Conservation (phyloP, 1,140 invertebrate species). For the Centruroides vittatus region DNA sequence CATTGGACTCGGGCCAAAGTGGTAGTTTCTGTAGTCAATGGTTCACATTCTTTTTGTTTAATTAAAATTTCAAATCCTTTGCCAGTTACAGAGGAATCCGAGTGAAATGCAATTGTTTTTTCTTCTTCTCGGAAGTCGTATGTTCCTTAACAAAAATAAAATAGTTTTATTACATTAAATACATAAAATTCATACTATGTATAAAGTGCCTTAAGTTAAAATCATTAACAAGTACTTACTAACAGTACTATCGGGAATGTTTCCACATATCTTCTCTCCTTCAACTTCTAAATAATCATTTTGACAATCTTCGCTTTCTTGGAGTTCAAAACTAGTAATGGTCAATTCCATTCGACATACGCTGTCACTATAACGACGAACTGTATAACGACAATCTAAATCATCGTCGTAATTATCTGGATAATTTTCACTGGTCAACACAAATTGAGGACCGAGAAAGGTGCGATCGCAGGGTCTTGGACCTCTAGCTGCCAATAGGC, state of each 20-base stretch:
- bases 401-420: constrained; percentile 17
- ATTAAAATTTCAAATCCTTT: constrained; percentile 12
- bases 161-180: too few species aligned
- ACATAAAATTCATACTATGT: too few species aligned
- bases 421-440: constrained; percentile 18
- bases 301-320: constrained; percentile 15
- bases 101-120: constrained; percentile 11
- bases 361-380: constrained; percentile 2
- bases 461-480: constrained; percentile 15
- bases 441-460: constrained; percentile 15
- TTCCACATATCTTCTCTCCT: constrained; percentile 17
- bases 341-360: constrained; percentile 18
- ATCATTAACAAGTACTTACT: too few species aligned
- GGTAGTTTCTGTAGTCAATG: background rate
- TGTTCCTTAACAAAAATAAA: constrained; percentile 5
- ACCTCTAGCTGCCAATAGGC: background rate
- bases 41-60: constrained; percentile 14
- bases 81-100: constrained; percentile 11
- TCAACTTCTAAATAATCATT: constrained; percentile 15
- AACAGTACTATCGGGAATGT: background rate
- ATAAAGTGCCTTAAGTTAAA: too few species aligned
- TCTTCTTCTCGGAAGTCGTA: constrained; percentile 12
- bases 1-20: background rate
- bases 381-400: constrained; percentile 18
- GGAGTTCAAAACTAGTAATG: constrained; percentile 19